phyloP scores from a whole-genome alignment of 37 sponge, comb jelly and placozoan species.

The Crambe crambe region DNA sequence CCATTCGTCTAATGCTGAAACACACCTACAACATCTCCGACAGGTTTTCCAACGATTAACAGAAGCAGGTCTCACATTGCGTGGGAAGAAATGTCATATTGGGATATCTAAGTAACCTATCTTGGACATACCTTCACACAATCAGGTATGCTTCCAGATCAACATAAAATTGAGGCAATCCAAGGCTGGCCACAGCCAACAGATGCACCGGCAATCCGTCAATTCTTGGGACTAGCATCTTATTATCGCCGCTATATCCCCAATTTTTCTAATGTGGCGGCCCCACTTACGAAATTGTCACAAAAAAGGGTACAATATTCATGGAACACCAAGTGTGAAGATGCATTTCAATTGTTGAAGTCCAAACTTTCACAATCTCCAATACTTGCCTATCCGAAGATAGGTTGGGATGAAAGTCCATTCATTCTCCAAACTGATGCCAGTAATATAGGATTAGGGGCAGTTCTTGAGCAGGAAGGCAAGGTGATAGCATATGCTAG shows the following conservation, averaged over 20 bases:
- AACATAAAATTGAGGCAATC: constrained; percentile 38
- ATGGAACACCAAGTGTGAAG: constrained; percentile 19
- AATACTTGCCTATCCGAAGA: constrained; percentile 51
- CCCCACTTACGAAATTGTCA: constrained; percentile 51
- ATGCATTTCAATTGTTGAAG: constrained; percentile 50
- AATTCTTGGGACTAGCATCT: constrained; percentile 61
- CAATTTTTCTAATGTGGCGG: no score
- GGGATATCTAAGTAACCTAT: constrained; percentile 32
- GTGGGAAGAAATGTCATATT: constrained; percentile 57
- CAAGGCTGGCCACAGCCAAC: constrained; percentile 43
- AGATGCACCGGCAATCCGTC: no score
- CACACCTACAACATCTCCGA: constrained; percentile 44
- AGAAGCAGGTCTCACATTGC: constrained; percentile 57
- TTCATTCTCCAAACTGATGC: constrained; percentile 75
- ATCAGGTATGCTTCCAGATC: constrained; percentile 60
- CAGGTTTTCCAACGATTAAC: constrained; percentile 51
- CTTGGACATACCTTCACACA: constrained; percentile 52
- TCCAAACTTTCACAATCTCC: constrained; percentile 33
- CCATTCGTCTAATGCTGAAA: constrained; percentile 9
- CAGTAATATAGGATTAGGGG: constrained; percentile 54
- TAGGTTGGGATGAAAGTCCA: constrained; percentile 19
- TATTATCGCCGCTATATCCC: constrained; percentile 65
- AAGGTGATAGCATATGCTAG: constrained; percentile 42
- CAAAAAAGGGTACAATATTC: constrained; percentile 35
- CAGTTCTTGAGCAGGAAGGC: constrained; percentile 58